These are phyloP conservation scores for Oenanthe oenanthe DNA, from an alignment of 2,113 vertebrate species.

Conservation along the genomic window DNA sequence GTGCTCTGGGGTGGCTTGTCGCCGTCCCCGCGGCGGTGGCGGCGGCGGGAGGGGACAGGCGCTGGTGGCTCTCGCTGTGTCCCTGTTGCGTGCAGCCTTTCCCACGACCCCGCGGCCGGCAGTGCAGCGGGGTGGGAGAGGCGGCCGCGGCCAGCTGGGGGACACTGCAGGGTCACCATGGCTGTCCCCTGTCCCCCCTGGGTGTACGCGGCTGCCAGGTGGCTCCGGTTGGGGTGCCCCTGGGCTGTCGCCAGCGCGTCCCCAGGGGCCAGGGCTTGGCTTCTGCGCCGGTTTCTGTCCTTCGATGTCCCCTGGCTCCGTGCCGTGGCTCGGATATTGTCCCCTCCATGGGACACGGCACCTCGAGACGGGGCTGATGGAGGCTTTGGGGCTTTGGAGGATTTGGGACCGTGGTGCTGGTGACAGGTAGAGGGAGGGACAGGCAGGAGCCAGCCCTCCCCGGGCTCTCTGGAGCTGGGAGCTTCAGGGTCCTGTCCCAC, in stretches of 20 bases:
- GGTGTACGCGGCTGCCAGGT: neutral
- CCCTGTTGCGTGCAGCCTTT: neutral
- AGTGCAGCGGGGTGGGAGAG: neutral
- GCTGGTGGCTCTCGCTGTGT: neutral
- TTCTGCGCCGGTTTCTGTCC: neutral
- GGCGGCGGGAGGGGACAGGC: neutral
- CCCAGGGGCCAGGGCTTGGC: neutral
- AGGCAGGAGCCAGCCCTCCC: neutral
- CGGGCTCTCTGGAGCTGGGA: neutral
- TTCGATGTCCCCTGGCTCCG: neutral
- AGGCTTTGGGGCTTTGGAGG: neutral
- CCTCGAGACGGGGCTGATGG: neutral
- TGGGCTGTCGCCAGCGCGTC: neutral
- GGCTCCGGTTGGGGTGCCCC: neutral
- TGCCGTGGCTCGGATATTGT: neutral
- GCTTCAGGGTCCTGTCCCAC: neutral
- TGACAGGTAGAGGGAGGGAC: neutral
- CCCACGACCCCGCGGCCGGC: conserved; percentile 3
- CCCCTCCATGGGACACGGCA: neutral
- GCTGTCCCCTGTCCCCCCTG: neutral
- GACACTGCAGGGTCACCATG: rapidly evolving
- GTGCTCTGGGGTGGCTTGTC: neutral
- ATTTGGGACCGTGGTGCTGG: rapidly evolving
- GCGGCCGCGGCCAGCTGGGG: rapidly evolving
- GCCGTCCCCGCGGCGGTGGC: rapidly evolving